Evolutionary conservation across 2,888 invertebrate genomes (phyloP).

Genomic region (Drosophila neotestacea): DNA sequence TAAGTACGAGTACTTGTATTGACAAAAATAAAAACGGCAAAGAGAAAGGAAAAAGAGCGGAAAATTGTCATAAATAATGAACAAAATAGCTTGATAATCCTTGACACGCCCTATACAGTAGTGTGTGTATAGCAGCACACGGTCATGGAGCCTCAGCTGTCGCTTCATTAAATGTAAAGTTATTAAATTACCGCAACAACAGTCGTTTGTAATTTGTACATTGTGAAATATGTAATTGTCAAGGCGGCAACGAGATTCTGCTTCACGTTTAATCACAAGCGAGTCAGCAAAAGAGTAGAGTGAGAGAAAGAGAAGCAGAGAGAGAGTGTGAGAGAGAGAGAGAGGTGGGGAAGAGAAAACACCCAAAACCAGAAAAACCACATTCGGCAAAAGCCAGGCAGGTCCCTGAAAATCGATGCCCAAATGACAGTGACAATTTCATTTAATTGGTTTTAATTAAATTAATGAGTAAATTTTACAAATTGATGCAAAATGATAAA

Average conservation of each 20-base stretch:
- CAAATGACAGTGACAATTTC: conserved; percentile 78
- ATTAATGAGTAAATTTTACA: conserved; percentile 80
- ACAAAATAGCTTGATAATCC: conserved; percentile 62
- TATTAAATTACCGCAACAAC: conserved; percentile 77
- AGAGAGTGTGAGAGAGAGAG: background rate
- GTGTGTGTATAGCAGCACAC: background rate
- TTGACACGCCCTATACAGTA: conserved; percentile 25
- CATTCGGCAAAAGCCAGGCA: conserved; percentile 62
- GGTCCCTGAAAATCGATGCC: conserved; percentile 74
- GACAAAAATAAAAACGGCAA: background rate
- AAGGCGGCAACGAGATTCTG: conserved; percentile 59
- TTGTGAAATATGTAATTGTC: conserved; percentile 78
- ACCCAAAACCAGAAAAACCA: conserved; percentile 61
- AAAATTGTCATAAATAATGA: conserved; percentile 70
- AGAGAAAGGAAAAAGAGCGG: background rate
- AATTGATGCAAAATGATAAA: conserved; percentile 80
- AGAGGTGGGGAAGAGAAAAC: background rate
- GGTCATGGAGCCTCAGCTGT: conserved; percentile 66
- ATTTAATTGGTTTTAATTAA: conserved; percentile 81
- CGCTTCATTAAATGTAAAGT: conserved; percentile 78
- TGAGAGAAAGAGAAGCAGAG: background rate
- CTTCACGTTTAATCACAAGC: conserved; percentile 62
- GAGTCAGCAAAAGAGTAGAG: background rate
- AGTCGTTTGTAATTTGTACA: conserved; percentile 77
- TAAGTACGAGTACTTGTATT: conserved; percentile 42